phyloP scores from a whole-genome alignment of 2,888 invertebrate species.

The Heteropelma amictum region DNA sequence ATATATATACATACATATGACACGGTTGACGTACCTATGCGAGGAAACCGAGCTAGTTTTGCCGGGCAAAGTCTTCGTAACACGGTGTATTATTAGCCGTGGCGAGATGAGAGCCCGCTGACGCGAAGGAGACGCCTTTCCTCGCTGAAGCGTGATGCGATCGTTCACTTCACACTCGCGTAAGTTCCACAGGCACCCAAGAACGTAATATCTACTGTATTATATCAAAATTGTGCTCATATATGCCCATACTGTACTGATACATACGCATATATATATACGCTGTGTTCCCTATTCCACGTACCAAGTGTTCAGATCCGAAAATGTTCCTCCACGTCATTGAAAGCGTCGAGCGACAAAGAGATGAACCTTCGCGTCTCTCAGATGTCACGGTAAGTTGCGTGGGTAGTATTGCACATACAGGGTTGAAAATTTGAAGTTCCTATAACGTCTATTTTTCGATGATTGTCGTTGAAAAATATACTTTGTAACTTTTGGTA shows the following conservation, averaged over 20 bases:
- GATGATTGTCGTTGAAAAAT: too few relatives aligned
- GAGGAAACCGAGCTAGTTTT: constrained; percentile 44
- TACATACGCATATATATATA: too few relatives aligned
- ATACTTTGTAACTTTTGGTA: too few relatives aligned
- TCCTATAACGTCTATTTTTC: too few relatives aligned
- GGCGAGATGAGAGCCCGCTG: constrained; percentile 44
- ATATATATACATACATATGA: constrained; percentile 3
- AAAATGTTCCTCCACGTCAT: too few relatives aligned
- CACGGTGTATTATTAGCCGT: constrained; percentile 52
- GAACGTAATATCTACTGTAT: constrained; percentile 28
- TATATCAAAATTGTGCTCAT: constrained; percentile 20
- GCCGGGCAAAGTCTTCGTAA: constrained; percentile 33
- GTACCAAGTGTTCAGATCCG: too few relatives aligned
- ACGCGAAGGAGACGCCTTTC: constrained; percentile 55
- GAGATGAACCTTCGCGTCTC: too few relatives aligned
- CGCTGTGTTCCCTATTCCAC: too few relatives aligned
- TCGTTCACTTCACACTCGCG: constrained; percentile 57
- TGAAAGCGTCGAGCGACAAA: too few relatives aligned
- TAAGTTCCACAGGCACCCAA: constrained; percentile 17
- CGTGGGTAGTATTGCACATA: too few relatives aligned
- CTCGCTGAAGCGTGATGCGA: constrained; percentile 55
- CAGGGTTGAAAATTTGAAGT: too few relatives aligned
- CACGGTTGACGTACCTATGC: not conserved
- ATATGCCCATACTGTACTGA: not conserved
- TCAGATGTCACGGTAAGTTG: too few relatives aligned